A percentile compares a stretch with the other conserved stretches of the same genome.
Conservation (phyloP, 2,888 invertebrate genomes). For the Lepidonotus clava region DNA sequence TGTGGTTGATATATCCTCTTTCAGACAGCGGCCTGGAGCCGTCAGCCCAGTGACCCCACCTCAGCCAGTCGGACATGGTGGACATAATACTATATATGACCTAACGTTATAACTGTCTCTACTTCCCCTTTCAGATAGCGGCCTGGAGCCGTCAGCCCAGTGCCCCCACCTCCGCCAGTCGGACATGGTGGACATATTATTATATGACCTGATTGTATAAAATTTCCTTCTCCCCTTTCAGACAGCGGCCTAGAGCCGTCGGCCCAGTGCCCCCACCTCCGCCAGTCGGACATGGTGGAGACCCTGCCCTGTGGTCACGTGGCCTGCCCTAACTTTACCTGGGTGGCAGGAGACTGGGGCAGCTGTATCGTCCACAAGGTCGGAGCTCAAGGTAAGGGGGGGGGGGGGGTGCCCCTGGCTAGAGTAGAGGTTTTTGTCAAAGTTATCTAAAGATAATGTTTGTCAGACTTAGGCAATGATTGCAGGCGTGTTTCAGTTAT, state of each 20-base stretch:
- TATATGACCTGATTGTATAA: background rate
- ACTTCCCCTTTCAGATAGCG: slow-evolving; percentile 44
- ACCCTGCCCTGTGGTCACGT: slow-evolving; percentile 42
- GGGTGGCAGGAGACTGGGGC: slow-evolving; percentile 55
- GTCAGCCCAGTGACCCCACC: slow-evolving; percentile 50
- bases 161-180: slow-evolving; percentile 37
- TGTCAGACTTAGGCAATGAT: too few species aligned
- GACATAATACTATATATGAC: too few species aligned
- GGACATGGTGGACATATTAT: background rate
- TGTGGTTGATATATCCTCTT: background rate
- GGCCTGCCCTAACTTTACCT: slow-evolving; percentile 51
- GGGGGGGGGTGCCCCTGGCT: too few species aligned
- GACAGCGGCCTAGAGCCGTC: background rate
- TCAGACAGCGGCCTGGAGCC: slow-evolving; percentile 15
- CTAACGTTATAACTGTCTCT: too few species aligned
- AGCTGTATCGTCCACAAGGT: slow-evolving; percentile 56
- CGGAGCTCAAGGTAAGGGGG: slow-evolving; percentile 25
- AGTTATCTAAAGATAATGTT: too few species aligned
- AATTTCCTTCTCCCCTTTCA: background rate
- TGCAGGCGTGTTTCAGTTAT: too few species aligned
- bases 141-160: background rate
- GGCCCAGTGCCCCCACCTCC: slow-evolving; percentile 46
- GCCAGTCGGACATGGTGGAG: slow-evolving; percentile 34
- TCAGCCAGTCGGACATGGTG: background rate
- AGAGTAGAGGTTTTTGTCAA: too few species aligned